Evolutionary conservation across 2,113 vertebrate genomes (phyloP).

Genomic region (Xiphias gladius): DNA sequence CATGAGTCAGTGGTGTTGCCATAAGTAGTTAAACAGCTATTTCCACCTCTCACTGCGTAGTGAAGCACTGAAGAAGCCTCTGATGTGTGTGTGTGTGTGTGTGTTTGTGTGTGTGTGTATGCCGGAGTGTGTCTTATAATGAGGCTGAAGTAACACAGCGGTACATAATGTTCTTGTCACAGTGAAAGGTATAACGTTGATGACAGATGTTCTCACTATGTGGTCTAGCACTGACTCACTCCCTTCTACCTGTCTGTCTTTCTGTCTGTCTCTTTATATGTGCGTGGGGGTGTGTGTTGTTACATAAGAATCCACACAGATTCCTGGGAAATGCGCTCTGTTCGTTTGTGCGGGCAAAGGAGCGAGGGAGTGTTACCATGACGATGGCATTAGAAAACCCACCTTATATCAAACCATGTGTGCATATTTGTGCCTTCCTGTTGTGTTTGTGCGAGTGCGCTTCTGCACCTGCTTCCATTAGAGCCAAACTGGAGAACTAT

Average conservation of each 20-base stretch:
- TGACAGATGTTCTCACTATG: slow-evolving; percentile 73
- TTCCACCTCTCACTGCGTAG: slow-evolving; percentile 50
- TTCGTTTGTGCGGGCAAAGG: slow-evolving; percentile 69
- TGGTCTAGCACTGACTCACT: slow-evolving; percentile 73
- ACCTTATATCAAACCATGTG: slow-evolving; percentile 71
- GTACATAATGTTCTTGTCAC: slow-evolving; percentile 75
- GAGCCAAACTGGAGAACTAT: slow-evolving; percentile 23
- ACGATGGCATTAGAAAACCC: slow-evolving; percentile 81
- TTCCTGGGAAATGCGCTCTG: slow-evolving; percentile 67
- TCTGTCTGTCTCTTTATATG: slow-evolving; percentile 53
- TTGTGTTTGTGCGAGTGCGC: slow-evolving; percentile 4
- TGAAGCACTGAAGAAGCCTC: slow-evolving; percentile 30
- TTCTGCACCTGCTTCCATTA: slow-evolving; percentile 42
- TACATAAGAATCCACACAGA: slow-evolving; percentile 81
- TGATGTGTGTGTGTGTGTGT: slow-evolving; percentile 29
- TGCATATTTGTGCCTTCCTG: slow-evolving; percentile 59
- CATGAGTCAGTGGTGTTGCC: slow-evolving; percentile 71
- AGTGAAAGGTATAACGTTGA: slow-evolving; percentile 69
- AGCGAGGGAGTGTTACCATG: slow-evolving; percentile 84
- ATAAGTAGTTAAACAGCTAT: slow-evolving; percentile 70
- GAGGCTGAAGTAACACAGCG: slow-evolving; percentile 58
- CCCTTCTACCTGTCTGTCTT: slow-evolving; percentile 51
- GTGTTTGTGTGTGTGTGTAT: slow-evolving; percentile 4
- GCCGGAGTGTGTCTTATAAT: slow-evolving; percentile 53
- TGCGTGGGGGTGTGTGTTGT: slow-evolving; percentile 67